phyloP scores from a whole-genome alignment of 2,113 vertebrate species.

The Perca schrenkii region DNA sequence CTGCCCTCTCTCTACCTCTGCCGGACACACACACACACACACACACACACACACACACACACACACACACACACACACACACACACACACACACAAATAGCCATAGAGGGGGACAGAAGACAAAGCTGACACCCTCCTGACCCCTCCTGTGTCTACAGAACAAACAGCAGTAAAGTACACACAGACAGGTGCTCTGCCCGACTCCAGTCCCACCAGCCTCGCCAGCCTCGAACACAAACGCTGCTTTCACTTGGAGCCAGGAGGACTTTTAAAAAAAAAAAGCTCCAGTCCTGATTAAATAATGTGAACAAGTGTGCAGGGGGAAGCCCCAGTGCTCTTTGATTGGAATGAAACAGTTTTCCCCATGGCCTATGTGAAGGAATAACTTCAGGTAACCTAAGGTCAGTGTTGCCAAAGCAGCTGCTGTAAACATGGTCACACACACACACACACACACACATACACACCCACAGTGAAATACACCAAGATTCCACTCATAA shows the following conservation, averaged over 20 bases:
- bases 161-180: slow-evolving; percentile 82
- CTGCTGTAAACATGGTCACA: not conserved
- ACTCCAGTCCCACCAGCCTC: slow-evolving; percentile 67
- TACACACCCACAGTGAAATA: slow-evolving; percentile 9
- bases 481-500: slow-evolving; percentile 6
- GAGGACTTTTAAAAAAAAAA: slow-evolving; percentile 27
- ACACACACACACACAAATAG: slow-evolving; percentile 46
- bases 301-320: slow-evolving; percentile 11
- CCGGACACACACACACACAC: slow-evolving; percentile 33
- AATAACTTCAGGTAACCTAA: slow-evolving; percentile 26
- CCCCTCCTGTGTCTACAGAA: slow-evolving; percentile 75
- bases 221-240: slow-evolving; percentile 41
- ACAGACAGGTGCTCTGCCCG: slow-evolving; percentile 78
- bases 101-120: slow-evolving; percentile 71
- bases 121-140: slow-evolving; percentile 79
- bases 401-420: not conserved
- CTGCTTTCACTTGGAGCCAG: slow-evolving; percentile 35
- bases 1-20: slow-evolving; percentile 43
- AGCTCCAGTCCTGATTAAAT: slow-evolving; percentile 46
- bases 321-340: slow-evolving; percentile 19
- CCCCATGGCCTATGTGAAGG: not conserved
- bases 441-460: not conserved
- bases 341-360: slow-evolving; percentile 1
- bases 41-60: slow-evolving; percentile 38
- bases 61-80: slow-evolving; percentile 35